Conservation (phyloP, 2,888 invertebrate species). For the Bombyx huttoni region DNA sequence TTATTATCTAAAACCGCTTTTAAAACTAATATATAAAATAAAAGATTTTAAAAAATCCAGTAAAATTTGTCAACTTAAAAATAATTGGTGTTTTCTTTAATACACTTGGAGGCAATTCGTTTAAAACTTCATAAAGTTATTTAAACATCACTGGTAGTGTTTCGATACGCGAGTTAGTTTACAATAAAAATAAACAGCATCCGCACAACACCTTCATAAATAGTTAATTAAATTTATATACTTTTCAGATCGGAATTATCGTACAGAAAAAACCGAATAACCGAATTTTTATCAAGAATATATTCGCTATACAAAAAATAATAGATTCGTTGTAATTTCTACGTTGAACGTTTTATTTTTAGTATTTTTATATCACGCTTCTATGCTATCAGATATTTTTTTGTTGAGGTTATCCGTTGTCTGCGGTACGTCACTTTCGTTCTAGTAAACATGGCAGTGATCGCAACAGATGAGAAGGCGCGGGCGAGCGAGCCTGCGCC, state of each 20-base stretch:
- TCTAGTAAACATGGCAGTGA: conserved; percentile 68
- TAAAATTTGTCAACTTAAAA: background rate
- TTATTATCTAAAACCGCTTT: background rate
- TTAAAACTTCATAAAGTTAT: background rate
- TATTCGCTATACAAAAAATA: conserved; percentile 14
- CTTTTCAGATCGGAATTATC: background rate
- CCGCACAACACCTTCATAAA: background rate
- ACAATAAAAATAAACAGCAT: conserved; percentile 4
- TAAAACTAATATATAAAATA: background rate
- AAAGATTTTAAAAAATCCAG: background rate
- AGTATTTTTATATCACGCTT: conserved; percentile 25
- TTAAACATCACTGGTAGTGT: background rate
- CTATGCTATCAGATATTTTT: conserved; percentile 32
- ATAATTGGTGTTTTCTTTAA: background rate
- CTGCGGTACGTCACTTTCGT: conserved; percentile 58
- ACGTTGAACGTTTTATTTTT: conserved; percentile 21
- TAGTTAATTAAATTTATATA: background rate
- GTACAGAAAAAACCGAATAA: conserved; percentile 3
- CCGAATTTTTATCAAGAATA: conserved; percentile 10
- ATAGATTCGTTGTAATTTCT: conserved; percentile 49
- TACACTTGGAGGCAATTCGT: background rate
- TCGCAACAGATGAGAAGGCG: conserved; percentile 68
- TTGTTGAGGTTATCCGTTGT: conserved; percentile 67
- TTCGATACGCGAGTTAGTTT: background rate
- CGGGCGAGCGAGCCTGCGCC: conserved; percentile 64